Evolutionary conservation across 2,888 invertebrate genomes (phyloP).

Genomic region (Aphrophora alni): DNA sequence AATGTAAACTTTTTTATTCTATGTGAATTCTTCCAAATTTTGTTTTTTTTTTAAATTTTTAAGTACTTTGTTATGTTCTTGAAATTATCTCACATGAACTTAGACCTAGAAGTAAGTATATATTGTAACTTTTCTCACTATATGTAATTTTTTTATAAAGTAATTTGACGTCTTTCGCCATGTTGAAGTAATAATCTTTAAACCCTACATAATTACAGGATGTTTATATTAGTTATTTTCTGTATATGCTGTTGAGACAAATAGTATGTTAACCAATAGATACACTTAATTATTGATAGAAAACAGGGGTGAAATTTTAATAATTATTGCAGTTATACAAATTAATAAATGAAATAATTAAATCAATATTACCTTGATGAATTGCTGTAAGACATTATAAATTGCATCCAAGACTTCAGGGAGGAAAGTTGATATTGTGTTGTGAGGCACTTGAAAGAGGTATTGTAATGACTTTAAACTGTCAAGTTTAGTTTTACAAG

Average conservation of each 20-base stretch:
- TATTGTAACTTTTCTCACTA: too few relatives aligned
- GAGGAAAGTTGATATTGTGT: conserved; percentile 18
- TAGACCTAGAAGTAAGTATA: too few relatives aligned
- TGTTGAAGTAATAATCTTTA: not conserved
- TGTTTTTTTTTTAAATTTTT: not conserved
- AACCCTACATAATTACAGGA: not conserved
- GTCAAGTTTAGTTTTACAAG: conserved; percentile 14
- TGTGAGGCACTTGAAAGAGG: conserved; percentile 17
- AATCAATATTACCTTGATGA: not conserved
- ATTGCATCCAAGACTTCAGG: conserved; percentile 6
- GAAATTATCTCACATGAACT: too few relatives aligned
- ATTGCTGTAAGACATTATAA: not conserved
- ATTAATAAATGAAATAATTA: too few relatives aligned
- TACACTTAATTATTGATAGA: too few relatives aligned
- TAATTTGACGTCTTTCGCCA: not conserved
- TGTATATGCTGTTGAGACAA: not conserved
- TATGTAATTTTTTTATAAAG: too few relatives aligned
- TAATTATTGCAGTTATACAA: too few relatives aligned
- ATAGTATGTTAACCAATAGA: too few relatives aligned
- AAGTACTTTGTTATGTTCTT: too few relatives aligned
- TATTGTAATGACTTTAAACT: not conserved
- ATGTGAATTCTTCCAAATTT: not conserved
- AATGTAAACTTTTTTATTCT: not conserved
- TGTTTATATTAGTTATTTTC: not conserved
- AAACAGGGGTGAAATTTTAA: too few relatives aligned